These are phyloP conservation scores for Rhinolophus ferrumequinum DNA, from an alignment of 2,113 vertebrate genomes.

Conservation along the genomic window DNA sequence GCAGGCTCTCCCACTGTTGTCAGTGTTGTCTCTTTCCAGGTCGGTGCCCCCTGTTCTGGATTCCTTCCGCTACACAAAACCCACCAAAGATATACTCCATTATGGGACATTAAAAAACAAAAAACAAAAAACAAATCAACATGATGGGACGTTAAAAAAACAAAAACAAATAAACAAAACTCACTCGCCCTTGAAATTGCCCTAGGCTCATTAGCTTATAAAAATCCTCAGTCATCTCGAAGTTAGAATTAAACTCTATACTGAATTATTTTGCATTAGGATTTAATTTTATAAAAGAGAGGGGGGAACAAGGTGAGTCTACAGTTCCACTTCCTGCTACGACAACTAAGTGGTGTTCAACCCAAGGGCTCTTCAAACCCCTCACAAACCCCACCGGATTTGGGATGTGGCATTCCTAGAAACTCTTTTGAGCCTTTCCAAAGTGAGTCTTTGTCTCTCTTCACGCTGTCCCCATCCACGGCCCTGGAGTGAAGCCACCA, in stretches of 20 bases:
- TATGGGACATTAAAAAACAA: background rate
- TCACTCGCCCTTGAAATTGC: background rate
- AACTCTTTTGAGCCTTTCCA: conserved; percentile 71
- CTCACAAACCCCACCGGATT: background rate
- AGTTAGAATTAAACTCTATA: conserved; percentile 59
- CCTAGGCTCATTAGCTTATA: conserved; percentile 9
- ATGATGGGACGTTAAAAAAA: background rate
- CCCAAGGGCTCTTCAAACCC: background rate
- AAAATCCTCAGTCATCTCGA: conserved; percentile 26
- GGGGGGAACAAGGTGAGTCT: background rate
- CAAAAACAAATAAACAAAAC: background rate
- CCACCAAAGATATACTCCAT: background rate
- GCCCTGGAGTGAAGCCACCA: conserved; percentile 69
- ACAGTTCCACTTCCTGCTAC: background rate
- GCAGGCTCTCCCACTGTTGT: background rate
- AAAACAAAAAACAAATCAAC: background rate
- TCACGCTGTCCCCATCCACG: background rate
- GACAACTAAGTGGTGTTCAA: background rate
- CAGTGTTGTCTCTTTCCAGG: background rate
- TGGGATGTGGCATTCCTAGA: conserved; percentile 73
- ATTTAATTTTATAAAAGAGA: conserved; percentile 47
- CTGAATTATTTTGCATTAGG: conserved; percentile 59
- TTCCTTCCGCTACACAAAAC: background rate
- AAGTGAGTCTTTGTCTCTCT: conserved; percentile 70
- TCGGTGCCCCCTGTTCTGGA: background rate